Percentiles rank a stretch among this genome's conserved stretches.
These are phyloP conservation scores for Neodiprion fabricii DNA, from an alignment of 1,140 invertebrate genomes.

Conservation along the genomic window DNA sequence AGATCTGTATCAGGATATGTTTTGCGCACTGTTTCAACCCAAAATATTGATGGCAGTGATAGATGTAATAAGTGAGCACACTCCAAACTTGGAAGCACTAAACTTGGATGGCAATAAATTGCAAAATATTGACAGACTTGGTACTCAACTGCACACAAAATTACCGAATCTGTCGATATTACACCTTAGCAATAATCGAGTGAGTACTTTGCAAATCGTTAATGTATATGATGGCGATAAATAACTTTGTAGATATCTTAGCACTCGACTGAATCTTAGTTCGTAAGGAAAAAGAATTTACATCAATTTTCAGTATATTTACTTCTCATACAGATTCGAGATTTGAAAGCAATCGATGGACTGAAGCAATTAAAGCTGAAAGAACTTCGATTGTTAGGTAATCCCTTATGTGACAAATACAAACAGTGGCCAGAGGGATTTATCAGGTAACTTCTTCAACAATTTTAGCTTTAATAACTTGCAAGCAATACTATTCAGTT, in stretches of 20 bases:
- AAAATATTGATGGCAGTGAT: conserved; percentile 72
- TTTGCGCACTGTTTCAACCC: conserved; percentile 72
- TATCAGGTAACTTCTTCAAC: conserved; percentile 71
- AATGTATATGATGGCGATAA: not conserved
- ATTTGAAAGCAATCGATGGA: conserved; percentile 68
- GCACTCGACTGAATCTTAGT: not conserved
- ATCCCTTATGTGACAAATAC: conserved; percentile 77
- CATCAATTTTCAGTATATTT: not conserved
- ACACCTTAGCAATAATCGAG: conserved; percentile 79
- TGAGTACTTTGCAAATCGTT: conserved; percentile 52
- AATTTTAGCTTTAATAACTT: not conserved
- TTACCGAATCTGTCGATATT: conserved; percentile 75
- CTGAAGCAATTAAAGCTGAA: conserved; percentile 71
- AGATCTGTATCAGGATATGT: conserved; percentile 59
- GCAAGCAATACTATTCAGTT: no score
- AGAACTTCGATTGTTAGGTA: conserved; percentile 77
- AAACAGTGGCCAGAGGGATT: conserved; percentile 71
- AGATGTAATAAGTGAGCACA: conserved; percentile 78
- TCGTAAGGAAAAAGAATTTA: not conserved
- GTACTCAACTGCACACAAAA: conserved; percentile 62
- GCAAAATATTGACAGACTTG: conserved; percentile 70
- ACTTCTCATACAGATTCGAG: conserved; percentile 65
- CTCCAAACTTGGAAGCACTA: conserved; percentile 77
- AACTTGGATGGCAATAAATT: conserved; percentile 81
- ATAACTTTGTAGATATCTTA: not conserved